Base-by-base conservation (phyloP, 2,113 vertebrate species). In the Pimephales promelas region DNA sequence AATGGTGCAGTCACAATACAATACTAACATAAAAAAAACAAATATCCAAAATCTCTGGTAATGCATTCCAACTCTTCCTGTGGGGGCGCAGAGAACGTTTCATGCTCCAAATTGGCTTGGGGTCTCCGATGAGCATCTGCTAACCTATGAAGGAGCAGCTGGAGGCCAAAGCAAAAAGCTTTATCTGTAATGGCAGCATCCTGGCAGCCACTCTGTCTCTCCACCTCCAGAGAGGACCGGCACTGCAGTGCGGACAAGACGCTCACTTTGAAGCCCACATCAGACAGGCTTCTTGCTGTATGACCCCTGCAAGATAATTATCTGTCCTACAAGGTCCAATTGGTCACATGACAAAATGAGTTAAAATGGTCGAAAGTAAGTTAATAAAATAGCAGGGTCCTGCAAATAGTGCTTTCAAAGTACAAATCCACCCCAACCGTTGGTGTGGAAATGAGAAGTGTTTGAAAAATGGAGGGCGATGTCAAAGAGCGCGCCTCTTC, bases 161-260 rank as follows among this genome's bases (percentile, higher is more conserved):
- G 79, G 62, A 81, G 64, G 79, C 79, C 64, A n/a, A 70, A 24
- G 28, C 28, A 47, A 54, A 81, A 68, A 70, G 79, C 62, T 81
- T 81, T 81, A 68, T 81, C 79, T 81, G 62, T 81, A 70, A 81
- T 56, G 47, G 79, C 62, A 81, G 77, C 77, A 64, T 62, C 24
- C 77, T 79, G 77, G 59, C 77, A 79, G 62, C 16, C 24, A 13
- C 13, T 47, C 76, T 49, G 78, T 80, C 78, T 61, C 61, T 13
- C 10, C 10, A 26, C 61, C 79, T 70, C 47, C 43, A 49, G 40
- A 80, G 77, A 64, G 61, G 10, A 66, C 36, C 4, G n/a, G 20
- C 22, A 52, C 61, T 31, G 31, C 49, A 40, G 52, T 10, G 22
- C 71, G 3, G 71, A 74, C 71, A 52, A 52, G 45, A 74, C 7